Evolutionary conservation across 1,140 invertebrate genomes (phyloP), one percentile per base, ranked within the genome.

Genomic region (Scaptomyza montana): DNA sequence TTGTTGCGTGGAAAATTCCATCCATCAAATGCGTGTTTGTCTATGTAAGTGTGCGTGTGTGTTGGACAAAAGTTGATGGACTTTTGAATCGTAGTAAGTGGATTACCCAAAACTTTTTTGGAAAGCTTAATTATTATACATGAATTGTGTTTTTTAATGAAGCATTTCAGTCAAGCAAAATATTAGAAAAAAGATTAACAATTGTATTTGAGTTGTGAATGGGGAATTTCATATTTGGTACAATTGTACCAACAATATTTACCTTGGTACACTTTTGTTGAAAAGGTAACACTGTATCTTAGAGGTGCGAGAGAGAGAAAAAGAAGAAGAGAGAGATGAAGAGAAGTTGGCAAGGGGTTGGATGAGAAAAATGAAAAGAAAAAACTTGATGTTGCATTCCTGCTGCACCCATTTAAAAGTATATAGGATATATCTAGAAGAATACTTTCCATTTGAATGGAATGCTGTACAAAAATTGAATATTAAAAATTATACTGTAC

Each of bases 1-100:
- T 51, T 72, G 64, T 78, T 54, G 65, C 46, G 65, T 84, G 80
- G 80, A 85, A 85, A 85, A 68, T 85, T 85, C 80, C 80, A 85
- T 33, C 7, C 47, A 39, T 30, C 41, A 28, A 25, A 49, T 25
- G n/a, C 59, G 28, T 46, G 13, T 21, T 4, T 3, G 10, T 39
- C 1, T n/a, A 4, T 36, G 19, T 19, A 12, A 12, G 16, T 61
- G 10, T 25, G 9, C 13, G 36, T 43, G 19, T 41, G 33, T 1
- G 9, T 21, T 33, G 55, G 8, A 36, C 33, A 9, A 30, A 16
- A 59, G n/a, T 59, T 30, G 25, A 16, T 2, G n/a, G 41, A 10
- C 13, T 57, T 57, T 28, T 43, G 19, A 8, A 41, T 16, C 16
- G 1, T 36, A 8, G 16, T 12, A 10, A 6, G n/a, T 33, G 50